These are phyloP conservation scores for Python bivittatus DNA, from an alignment of 2,113 vertebrate species.

Conservation along the genomic window DNA sequence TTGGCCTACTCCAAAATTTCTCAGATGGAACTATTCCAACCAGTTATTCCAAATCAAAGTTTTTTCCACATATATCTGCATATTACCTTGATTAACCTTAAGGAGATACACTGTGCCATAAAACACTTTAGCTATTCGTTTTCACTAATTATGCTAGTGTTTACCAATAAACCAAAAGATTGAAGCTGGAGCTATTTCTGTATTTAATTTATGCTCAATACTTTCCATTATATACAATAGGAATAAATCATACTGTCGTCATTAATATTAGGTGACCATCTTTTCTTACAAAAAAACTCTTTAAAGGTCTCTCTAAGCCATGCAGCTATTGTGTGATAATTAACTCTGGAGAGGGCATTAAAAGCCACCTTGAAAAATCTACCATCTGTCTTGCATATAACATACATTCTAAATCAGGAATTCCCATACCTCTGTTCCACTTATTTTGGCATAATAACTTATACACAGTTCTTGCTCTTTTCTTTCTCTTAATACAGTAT, in stretches of 20 bases:
- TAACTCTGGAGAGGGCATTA: neutral
- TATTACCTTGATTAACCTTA: neutral
- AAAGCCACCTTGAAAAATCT: neutral
- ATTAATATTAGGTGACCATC: neutral
- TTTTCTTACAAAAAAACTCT: neutral
- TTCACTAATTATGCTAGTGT: neutral
- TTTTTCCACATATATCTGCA: neutral
- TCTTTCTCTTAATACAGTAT: neutral
- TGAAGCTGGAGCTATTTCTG: neutral
- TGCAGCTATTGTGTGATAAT: neutral
- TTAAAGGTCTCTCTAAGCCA: neutral
- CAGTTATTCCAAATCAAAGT: neutral
- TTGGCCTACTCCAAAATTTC: neutral
- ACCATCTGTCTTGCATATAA: neutral
- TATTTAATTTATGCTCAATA: neutral
- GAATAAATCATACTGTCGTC: neutral
- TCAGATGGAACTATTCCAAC: neutral
- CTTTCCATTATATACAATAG: neutral
- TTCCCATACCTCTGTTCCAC: neutral
- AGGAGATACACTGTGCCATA: neutral
- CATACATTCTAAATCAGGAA: neutral
- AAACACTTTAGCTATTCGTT: neutral
- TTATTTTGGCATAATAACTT: neutral
- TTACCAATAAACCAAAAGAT: constrained; percentile 6
- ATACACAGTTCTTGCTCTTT: neutral